A percentile compares a stretch with the other conserved stretches of the same genome.
These are phyloP conservation scores for Blastomussa wellsi DNA, from an alignment of 92 coral and sea anemone genomes.

Conservation along the genomic window DNA sequence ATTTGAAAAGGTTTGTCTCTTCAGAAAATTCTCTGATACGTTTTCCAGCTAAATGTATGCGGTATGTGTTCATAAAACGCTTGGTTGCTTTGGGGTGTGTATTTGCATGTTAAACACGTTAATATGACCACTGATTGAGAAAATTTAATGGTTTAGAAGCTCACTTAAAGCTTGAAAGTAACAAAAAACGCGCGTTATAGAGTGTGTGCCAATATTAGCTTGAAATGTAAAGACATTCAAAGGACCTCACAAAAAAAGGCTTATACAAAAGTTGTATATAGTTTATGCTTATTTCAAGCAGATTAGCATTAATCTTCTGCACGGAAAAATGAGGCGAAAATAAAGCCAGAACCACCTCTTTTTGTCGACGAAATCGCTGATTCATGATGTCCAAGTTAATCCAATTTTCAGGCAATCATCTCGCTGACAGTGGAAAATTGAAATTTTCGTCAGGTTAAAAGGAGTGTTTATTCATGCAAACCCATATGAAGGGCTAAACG, in stretches of 20 bases:
- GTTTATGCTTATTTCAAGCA: constrained; percentile 25
- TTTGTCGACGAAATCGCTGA: constrained; percentile 19
- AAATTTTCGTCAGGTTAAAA: background rate
- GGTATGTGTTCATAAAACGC: constrained; percentile 26
- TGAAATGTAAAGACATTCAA: constrained; percentile 27
- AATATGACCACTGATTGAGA: constrained; percentile 28
- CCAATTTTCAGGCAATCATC: constrained; percentile 1
- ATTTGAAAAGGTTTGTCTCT: constrained; percentile 7
- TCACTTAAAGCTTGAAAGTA: constrained; percentile 34
- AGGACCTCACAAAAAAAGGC: constrained; percentile 31
- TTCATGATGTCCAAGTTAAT: background rate
- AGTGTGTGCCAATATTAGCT: constrained; percentile 16
- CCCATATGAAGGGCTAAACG: background rate
- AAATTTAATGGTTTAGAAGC: constrained; percentile 38
- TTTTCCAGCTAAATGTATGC: background rate
- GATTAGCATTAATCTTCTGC: constrained; percentile 51
- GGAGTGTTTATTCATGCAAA: background rate
- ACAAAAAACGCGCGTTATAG: constrained; percentile 28
- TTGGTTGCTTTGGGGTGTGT: constrained; percentile 17
- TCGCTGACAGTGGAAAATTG: constrained; percentile 5
- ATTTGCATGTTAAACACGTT: constrained; percentile 19
- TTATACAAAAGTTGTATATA: constrained; percentile 33
- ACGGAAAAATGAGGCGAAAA: constrained; percentile 37
- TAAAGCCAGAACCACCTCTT: constrained; percentile 27
- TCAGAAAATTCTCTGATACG: background rate